phyloP scores from a whole-genome alignment of 2,797 vertebrate species.

The Nannoperca obscura region DNA sequence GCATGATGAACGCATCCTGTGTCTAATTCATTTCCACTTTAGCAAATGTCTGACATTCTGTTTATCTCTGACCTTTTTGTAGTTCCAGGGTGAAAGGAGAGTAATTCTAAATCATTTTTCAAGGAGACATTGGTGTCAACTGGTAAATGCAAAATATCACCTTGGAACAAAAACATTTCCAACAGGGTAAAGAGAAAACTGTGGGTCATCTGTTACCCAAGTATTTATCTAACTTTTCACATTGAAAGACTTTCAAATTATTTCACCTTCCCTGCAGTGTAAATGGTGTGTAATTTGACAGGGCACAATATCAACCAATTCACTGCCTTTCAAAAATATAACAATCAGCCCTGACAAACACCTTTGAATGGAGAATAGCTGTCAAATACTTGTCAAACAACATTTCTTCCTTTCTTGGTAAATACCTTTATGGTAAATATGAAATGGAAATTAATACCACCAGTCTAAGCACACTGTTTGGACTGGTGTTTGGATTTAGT shows the following conservation, averaged over 20 bases:
- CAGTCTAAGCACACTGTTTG: not conserved
- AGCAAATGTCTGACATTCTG: constrained; percentile 39
- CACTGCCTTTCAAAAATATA: constrained; percentile 24
- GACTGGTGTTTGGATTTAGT: not conserved
- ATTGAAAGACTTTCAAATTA: constrained; percentile 37
- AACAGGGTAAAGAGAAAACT: constrained; percentile 11
- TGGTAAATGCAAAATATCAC: constrained; percentile 36
- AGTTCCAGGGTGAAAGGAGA: constrained; percentile 30
- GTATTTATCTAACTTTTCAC: constrained; percentile 44
- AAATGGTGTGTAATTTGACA: constrained; percentile 28
- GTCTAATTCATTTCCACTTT: constrained; percentile 42
- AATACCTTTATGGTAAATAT: not conserved
- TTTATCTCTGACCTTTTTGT: constrained; percentile 57
- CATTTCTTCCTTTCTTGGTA: constrained; percentile 22
- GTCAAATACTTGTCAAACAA: constrained; percentile 16
- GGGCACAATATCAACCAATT: constrained; percentile 30
- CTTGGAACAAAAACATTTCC: constrained; percentile 32
- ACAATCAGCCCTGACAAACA: constrained; percentile 7
- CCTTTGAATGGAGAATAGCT: constrained; percentile 25
- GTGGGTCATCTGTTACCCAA: constrained; percentile 10
- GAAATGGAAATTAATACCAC: not conserved
- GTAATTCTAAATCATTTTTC: constrained; percentile 51
- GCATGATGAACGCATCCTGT: constrained; percentile 12
- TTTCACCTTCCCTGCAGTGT: constrained; percentile 4
- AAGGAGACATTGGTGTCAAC: constrained; percentile 33